Percentiles rank a stretch among this genome's conserved stretches.
These are phyloP conservation scores for Chionoecetes opilio DNA, from an alignment of 1,140 invertebrate species.

Conservation along the genomic window DNA sequence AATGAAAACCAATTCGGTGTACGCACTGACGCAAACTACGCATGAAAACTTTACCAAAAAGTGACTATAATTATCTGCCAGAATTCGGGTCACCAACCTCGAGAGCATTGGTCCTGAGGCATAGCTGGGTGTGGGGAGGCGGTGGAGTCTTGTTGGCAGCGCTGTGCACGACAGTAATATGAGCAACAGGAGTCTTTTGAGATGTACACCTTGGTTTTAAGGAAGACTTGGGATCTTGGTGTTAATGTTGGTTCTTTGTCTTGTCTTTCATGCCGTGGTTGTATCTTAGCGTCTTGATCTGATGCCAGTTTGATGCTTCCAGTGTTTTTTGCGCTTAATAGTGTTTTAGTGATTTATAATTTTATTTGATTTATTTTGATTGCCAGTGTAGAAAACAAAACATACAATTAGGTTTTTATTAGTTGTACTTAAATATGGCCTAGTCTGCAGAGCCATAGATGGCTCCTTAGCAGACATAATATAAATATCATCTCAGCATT, in stretches of 20 bases:
- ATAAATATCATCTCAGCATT: too few species aligned
- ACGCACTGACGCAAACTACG: not conserved
- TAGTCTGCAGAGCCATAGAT: too few species aligned
- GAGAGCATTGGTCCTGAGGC: not conserved
- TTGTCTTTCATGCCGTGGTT: not conserved
- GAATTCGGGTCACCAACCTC: not conserved
- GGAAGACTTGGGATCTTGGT: not conserved
- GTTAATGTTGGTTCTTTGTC: not conserved
- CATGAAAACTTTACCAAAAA: not conserved
- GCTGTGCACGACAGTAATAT: too few species aligned
- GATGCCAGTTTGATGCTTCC: not conserved
- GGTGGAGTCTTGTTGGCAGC: not conserved
- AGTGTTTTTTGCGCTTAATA: too few species aligned
- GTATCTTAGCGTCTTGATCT: not conserved
- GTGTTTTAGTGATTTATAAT: too few species aligned
- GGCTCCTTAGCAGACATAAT: too few species aligned
- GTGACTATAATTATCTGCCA: not conserved
- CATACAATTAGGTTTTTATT: too few species aligned
- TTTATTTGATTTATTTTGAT: too few species aligned
- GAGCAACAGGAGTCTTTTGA: not conserved
- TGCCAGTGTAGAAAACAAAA: too few species aligned
- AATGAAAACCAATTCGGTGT: not conserved
- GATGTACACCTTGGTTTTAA: not conserved
- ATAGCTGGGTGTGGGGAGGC: not conserved
- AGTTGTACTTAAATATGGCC: too few species aligned